Percentiles rank a stretch among this genome's conserved stretches.
Conservation (phyloP, 2,113 vertebrate genomes). For the Limnothrissa miodon region DNA sequence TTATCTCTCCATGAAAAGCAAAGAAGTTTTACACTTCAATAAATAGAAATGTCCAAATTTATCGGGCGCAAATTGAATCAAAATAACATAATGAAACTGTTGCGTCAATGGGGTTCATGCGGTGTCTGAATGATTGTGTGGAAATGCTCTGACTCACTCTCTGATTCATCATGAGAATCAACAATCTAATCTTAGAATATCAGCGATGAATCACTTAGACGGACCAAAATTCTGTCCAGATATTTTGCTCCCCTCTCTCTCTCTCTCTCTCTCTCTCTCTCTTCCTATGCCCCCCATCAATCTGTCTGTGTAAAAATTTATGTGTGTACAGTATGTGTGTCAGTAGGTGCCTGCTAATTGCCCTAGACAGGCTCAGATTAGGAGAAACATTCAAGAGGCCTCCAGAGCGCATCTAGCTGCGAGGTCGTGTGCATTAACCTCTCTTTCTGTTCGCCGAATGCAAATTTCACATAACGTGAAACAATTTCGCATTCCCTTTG, state of each 20-base stretch:
- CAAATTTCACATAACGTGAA: not conserved
- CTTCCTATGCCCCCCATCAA: no score
- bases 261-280: not conserved
- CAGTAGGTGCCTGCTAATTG: constrained; percentile 1
- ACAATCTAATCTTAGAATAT: not conserved
- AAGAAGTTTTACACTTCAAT: not conserved
- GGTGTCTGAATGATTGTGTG: not conserved
- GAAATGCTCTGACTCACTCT: not conserved
- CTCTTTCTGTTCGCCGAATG: not conserved
- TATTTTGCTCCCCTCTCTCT: not conserved
- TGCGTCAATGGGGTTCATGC: not conserved
- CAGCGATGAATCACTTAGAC: not conserved
- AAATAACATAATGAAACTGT: not conserved
- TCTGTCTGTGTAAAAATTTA: not conserved
- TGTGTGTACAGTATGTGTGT: not conserved
- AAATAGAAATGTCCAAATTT: not conserved
- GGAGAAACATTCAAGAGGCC: no score
- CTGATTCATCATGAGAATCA: not conserved
- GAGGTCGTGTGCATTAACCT: not conserved
- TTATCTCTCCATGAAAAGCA: no score
- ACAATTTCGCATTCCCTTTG: not conserved
- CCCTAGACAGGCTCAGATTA: constrained; percentile 11
- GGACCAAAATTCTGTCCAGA: not conserved
- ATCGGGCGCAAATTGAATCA: not conserved
- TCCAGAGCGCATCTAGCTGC: not conserved